phyloP scores from a whole-genome alignment of 2,888 invertebrate species.

The Synanthedon myopaeformis region DNA sequence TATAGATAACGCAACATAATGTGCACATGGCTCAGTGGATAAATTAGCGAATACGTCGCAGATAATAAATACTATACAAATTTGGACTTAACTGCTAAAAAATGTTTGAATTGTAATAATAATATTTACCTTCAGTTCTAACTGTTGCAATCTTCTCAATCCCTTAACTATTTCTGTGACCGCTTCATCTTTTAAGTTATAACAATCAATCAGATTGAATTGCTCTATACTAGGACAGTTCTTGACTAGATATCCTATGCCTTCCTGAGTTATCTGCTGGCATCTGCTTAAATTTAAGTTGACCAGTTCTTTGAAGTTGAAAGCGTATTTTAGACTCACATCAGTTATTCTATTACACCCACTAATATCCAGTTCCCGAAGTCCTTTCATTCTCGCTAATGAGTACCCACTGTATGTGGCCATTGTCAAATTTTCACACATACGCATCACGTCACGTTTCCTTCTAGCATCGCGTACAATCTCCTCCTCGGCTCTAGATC shows the following conservation, averaged over 20 bases:
- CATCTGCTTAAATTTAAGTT: slow-evolving; percentile 75
- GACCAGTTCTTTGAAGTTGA: slow-evolving; percentile 74
- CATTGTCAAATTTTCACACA: slow-evolving; percentile 67
- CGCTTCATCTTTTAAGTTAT: slow-evolving; percentile 75
- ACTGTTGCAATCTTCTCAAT: slow-evolving; percentile 62
- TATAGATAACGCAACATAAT: no score
- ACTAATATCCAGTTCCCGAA: slow-evolving; percentile 73
- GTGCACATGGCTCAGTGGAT: no score
- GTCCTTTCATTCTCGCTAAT: slow-evolving; percentile 62
- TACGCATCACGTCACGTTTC: slow-evolving; percentile 72
- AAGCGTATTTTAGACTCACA: slow-evolving; percentile 76
- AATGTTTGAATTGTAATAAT: no score
- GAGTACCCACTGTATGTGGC: slow-evolving; percentile 61
- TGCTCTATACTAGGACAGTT: slow-evolving; percentile 79
- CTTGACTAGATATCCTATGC: slow-evolving; percentile 72
- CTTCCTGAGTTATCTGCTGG: slow-evolving; percentile 75
- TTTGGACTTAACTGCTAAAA: no score
- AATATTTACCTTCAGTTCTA: slow-evolving; percentile 66
- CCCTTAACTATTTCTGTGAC: slow-evolving; percentile 42
- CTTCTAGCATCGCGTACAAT: slow-evolving; percentile 75
- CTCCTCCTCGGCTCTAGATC: slow-evolving; percentile 77
- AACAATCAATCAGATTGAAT: slow-evolving; percentile 75
- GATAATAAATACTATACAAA: no score
- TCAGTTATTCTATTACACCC: slow-evolving; percentile 80
- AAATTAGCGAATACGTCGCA: no score